Conservation (phyloP, 2,888 invertebrate genomes). For the Mythimna albipuncta region DNA sequence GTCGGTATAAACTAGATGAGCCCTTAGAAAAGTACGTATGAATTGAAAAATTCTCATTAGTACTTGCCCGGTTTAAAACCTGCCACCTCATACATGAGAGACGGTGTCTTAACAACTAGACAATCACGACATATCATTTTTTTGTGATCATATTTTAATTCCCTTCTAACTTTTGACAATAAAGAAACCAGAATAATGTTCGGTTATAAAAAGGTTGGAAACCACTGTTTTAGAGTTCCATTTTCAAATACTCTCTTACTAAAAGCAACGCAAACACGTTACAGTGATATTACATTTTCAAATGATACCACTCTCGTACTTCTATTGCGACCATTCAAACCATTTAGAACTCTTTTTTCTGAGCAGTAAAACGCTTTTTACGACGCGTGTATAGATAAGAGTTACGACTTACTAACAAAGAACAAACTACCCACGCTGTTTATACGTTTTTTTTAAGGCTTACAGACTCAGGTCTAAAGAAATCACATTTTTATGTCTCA, state of each 20-base stretch:
- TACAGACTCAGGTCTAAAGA: constrained; percentile 6
- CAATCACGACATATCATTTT: no score
- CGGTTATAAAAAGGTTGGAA: no score
- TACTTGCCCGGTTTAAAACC: no score
- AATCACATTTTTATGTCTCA: constrained; percentile 18
- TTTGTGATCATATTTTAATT: no score
- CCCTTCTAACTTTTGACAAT: no score
- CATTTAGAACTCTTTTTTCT: constrained; percentile 47
- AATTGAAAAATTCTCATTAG: no score
- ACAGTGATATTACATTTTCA: constrained; percentile 31
- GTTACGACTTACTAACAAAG: constrained; percentile 50
- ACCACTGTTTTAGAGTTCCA: background rate
- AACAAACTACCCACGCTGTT: constrained; percentile 30
- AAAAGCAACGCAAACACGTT: constrained; percentile 43
- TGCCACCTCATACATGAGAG: no score
- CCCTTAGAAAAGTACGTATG: no score
- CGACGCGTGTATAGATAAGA: constrained; percentile 37
- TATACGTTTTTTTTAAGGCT: constrained; percentile 24
- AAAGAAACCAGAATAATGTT: no score
- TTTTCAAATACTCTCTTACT: constrained; percentile 3
- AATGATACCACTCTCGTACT: constrained; percentile 12
- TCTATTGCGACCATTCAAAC: constrained; percentile 6
- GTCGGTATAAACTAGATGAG: no score
- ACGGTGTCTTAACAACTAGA: no score
- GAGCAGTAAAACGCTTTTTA: constrained; percentile 49